Evolutionary conservation across 2,113 vertebrate genomes (phyloP), one percentile per base, ranked within the genome.

Genomic region (Lamprotornis superbus): DNA sequence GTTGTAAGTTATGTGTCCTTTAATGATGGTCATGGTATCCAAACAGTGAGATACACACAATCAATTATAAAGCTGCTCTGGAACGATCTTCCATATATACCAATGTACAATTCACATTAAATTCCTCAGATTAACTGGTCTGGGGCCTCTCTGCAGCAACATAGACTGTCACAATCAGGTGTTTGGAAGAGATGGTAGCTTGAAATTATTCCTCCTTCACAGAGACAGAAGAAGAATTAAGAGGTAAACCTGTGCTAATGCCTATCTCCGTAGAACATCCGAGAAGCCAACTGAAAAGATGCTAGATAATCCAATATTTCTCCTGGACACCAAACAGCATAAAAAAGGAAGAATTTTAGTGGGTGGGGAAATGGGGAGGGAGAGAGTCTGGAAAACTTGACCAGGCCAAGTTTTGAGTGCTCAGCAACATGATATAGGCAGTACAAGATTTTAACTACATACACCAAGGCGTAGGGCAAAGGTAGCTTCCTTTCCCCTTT

Each of bases 391-490:
- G 28, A 20, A 44, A 75, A 57, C 31, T n/a, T 37, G 18, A 35
- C 52, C 25, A 47, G 53, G 14, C 17, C 57, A 44, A 12, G 12
- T 80, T 69, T 15, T 40, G 63, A 37, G 31, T 0, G 59, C 25
- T 57, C 53, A 24, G 18, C 40, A 39, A 44, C 40, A 52, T 9
- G 44, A 44, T 24, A 30, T 8, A 28, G 1, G 7, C 47, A 23
- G 28, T 31, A 15, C 1, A 52, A n/a, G 47, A 10, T 17, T 24
- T 28, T n/a, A 23, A 18, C 14, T 17, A 14, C 42, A 16, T 2
- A 9, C 10, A 19, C 21, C 57, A 12, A 44, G 8, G 47, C 0
- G 1, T 0, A 33, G 60, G 27, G 12, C 6, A 23, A 37, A 46
- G 17, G 17, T 5, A 35, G 3, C 12, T 35, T 25, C 31, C 39